Conservation (phyloP, 2,888 invertebrate genomes). For the Myopa testacea region DNA sequence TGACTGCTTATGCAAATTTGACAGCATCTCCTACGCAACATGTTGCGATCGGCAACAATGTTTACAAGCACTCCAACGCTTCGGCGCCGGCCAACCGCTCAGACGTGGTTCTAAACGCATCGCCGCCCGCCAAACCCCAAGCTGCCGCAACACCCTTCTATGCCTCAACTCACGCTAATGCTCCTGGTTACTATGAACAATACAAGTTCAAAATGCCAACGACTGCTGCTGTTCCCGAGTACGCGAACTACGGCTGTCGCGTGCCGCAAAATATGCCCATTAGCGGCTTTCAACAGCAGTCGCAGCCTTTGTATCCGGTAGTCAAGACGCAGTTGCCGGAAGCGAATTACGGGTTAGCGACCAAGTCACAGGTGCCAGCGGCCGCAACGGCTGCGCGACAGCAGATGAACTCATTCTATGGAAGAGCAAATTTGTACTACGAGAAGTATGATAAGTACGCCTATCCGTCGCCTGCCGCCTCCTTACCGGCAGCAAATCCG, state of each 20-base stretch:
- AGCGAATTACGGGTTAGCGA: conserved; percentile 49
- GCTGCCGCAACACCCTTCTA: conserved; percentile 62
- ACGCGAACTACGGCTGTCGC: conserved; percentile 40
- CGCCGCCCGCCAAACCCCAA: conserved; percentile 54
- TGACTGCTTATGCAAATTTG: conserved; percentile 30
- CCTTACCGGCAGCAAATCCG: conserved; percentile 10
- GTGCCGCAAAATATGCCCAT: conserved; percentile 18
- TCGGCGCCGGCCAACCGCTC: neutral
- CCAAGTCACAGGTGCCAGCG: conserved; percentile 45
- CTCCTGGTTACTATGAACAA: conserved; percentile 51
- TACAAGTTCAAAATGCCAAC: conserved; percentile 56
- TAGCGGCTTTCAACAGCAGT: conserved; percentile 46
- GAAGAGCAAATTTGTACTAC: conserved; percentile 48
- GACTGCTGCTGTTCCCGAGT: conserved; percentile 27
- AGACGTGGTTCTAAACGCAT: conserved; percentile 23
- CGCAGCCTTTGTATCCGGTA: conserved; percentile 48
- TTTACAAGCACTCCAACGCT: conserved; percentile 13
- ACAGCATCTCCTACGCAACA: conserved; percentile 21
- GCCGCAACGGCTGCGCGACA: conserved; percentile 48
- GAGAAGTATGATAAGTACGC: conserved; percentile 56
- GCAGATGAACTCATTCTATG: conserved; percentile 38
- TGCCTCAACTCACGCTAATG: conserved; percentile 50
- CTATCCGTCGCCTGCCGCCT: conserved; percentile 37
- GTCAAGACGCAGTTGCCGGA: conserved; percentile 54
- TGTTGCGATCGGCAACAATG: conserved; percentile 34